These are phyloP conservation scores for Hetaerina titia DNA, from an alignment of 2,888 invertebrate species.

Conservation along the genomic window DNA sequence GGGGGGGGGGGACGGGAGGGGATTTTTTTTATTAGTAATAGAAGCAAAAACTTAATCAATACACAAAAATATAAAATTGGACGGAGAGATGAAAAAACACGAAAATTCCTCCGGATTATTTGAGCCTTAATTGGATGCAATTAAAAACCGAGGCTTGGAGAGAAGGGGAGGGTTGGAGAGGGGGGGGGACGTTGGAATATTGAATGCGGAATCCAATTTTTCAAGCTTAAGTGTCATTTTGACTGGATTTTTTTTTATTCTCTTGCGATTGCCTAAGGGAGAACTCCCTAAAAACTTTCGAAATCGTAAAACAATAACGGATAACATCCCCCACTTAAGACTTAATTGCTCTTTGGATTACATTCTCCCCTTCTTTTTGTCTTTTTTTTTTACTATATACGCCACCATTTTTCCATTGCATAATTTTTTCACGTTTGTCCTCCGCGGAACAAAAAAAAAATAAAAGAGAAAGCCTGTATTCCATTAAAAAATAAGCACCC, in stretches of 20 bases:
- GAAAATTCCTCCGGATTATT: constrained; percentile 58
- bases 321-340: constrained; percentile 64
- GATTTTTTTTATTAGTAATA: constrained; percentile 9
- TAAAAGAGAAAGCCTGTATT: not conserved
- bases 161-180: not conserved
- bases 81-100: constrained; percentile 16
- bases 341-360: constrained; percentile 64
- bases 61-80: constrained; percentile 33
- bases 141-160: constrained; percentile 55
- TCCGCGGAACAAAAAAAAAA: not conserved
- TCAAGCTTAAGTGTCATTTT: constrained; percentile 61
- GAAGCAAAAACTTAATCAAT: constrained; percentile 64
- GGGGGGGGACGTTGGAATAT: constrained; percentile 12
- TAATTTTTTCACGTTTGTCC: not conserved
- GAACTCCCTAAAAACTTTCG: constrained; percentile 42
- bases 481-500: constrained; percentile 5
- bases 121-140: constrained; percentile 65
- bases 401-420: not conserved
- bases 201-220: constrained; percentile 62
- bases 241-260: constrained; percentile 23
- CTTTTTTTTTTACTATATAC: not conserved
- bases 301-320: constrained; percentile 67
- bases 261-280: constrained; percentile 45
- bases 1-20: not conserved
- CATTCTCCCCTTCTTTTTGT: constrained; percentile 35